Conservation (phyloP, 2,113 vertebrate species). For the Osmerus mordax region DNA sequence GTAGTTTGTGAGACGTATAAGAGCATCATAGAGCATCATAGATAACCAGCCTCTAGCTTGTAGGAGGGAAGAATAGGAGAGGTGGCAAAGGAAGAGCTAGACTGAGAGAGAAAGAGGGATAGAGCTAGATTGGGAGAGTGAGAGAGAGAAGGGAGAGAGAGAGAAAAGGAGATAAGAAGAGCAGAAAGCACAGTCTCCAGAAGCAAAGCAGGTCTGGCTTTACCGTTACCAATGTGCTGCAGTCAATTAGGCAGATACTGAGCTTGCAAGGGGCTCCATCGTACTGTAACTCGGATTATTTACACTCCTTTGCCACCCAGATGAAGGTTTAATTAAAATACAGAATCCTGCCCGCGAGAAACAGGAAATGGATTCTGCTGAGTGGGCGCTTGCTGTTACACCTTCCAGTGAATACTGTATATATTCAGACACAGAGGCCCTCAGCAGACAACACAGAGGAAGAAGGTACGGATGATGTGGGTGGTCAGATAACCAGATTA, state of each 20-base stretch:
- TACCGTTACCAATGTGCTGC: not conserved
- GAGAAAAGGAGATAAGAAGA: conserved; percentile 5
- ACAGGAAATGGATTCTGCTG: conserved; percentile 35
- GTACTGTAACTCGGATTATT: conserved; percentile 20
- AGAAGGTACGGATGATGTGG: not conserved
- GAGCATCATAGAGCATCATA: conserved; percentile 2
- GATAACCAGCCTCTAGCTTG: not conserved
- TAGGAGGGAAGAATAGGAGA: not conserved
- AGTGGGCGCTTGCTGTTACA: conserved; percentile 24
- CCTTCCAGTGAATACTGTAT: not conserved
- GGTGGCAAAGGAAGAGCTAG: not conserved
- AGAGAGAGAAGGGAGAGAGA: not conserved
- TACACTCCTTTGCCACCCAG: conserved; percentile 26
- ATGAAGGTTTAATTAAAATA: conserved; percentile 56
- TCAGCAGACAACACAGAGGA: not conserved
- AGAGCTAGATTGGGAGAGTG: not conserved
- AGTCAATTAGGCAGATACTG: conserved; percentile 33
- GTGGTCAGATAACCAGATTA: not conserved
- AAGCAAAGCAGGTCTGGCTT: conserved; percentile 9
- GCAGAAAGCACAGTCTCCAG: conserved; percentile 8
- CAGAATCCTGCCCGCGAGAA: conserved; percentile 33
- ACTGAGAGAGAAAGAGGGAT: not conserved
- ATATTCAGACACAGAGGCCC: not conserved
- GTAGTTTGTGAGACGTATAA: not conserved
- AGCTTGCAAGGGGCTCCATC: conserved; percentile 7